Conservation (phyloP, 2,888 invertebrate species). For the Orthosia incerta region DNA sequence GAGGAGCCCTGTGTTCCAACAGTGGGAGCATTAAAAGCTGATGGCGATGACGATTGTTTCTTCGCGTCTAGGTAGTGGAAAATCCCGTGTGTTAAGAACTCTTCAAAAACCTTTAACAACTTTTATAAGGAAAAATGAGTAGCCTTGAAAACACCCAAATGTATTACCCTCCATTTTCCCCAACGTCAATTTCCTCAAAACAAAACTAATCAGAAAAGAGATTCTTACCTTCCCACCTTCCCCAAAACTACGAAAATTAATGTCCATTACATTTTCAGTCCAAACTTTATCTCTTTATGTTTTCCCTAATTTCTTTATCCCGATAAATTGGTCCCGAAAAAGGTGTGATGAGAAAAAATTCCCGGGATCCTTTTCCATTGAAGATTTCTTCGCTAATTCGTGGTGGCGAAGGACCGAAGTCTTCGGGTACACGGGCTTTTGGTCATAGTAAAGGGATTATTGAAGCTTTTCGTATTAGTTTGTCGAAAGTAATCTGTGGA, state of each 20-base stretch:
- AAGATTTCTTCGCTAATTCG: constrained; percentile 43
- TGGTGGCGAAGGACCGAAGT: constrained; percentile 36
- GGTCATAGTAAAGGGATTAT: constrained; percentile 33
- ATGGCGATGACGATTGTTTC: too few relatives aligned
- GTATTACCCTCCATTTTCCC: not conserved
- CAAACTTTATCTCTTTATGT: constrained; percentile 42
- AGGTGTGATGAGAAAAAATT: constrained; percentile 63
- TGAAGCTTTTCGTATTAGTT: constrained; percentile 37
- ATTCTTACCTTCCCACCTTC: not conserved
- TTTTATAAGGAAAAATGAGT: not conserved
- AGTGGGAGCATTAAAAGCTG: too few relatives aligned
- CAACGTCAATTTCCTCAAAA: constrained; percentile 22
- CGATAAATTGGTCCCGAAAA: constrained; percentile 56
- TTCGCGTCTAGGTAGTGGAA: not conserved
- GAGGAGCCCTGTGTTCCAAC: too few relatives aligned
- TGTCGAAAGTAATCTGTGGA: constrained; percentile 37
- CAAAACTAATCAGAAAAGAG: constrained; percentile 32
- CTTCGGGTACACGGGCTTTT: constrained; percentile 28
- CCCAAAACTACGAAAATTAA: constrained; percentile 34
- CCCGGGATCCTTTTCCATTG: constrained; percentile 43
- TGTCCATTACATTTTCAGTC: constrained; percentile 55
- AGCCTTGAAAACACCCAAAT: not conserved
- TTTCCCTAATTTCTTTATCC: constrained; percentile 57
- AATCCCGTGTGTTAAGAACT: not conserved
- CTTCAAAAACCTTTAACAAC: not conserved